A percentile compares a stretch with the other conserved stretches of the same genome.
Evolutionary conservation across 2,888 invertebrate genomes (phyloP).

Genomic region (Cephus rjabovi): DNA sequence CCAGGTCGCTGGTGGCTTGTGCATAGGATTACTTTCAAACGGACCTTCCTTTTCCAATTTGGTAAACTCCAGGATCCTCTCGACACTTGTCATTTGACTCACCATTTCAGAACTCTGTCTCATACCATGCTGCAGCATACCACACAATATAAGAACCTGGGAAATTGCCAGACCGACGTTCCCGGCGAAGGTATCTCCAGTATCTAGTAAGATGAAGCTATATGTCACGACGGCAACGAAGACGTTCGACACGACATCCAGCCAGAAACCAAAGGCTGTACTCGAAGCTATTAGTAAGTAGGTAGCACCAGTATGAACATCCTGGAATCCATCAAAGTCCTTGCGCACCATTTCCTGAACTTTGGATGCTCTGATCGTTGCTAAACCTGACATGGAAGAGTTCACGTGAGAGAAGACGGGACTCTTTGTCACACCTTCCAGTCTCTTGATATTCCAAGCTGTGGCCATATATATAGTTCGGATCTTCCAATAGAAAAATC

Average conservation of each 20-base stretch:
- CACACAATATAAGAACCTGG: constrained; percentile 79
- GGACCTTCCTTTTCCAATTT: constrained; percentile 78
- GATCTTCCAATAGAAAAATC: constrained; percentile 74
- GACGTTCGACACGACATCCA: constrained; percentile 74
- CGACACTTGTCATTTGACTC: constrained; percentile 85
- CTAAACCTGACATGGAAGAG: constrained; percentile 86
- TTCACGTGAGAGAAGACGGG: constrained; percentile 93
- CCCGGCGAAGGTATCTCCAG: constrained; percentile 73
- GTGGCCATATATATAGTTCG: constrained; percentile 77
- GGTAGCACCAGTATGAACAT: constrained; percentile 75
- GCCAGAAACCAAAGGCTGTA: constrained; percentile 75
- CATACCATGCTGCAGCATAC: constrained; percentile 85
- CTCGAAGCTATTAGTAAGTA: constrained; percentile 72
- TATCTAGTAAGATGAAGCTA: constrained; percentile 73
- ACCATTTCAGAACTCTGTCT: constrained; percentile 82
- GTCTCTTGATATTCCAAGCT: constrained; percentile 79
- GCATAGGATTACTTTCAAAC: constrained; percentile 71
- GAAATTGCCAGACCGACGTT: constrained; percentile 80
- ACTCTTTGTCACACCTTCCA: constrained; percentile 74
- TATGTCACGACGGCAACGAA: constrained; percentile 74
- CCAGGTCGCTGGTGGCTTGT: constrained; percentile 74
- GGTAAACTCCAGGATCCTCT: constrained; percentile 84
- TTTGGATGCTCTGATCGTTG: constrained; percentile 85
- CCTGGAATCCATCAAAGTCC: constrained; percentile 82
- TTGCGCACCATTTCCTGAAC: constrained; percentile 79